phyloP scores from a whole-genome alignment of 1,140 invertebrate species.

The Calephelis nemesis region DNA sequence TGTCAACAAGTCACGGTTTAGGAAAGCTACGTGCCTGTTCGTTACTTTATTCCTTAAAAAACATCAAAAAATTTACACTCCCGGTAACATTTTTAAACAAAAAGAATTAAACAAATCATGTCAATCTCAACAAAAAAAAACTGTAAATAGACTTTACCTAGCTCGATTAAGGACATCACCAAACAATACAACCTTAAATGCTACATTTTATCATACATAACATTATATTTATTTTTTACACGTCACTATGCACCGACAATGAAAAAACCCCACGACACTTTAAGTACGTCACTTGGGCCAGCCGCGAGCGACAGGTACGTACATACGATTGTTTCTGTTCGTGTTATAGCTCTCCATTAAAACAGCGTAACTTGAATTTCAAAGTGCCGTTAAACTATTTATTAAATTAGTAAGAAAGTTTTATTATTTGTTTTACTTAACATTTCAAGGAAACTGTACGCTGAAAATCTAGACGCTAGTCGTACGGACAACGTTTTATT shows the following conservation, averaged over 20 bases:
- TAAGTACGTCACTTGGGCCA: constrained; percentile 5
- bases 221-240: neutral
- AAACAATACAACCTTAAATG: too few species aligned
- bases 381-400: constrained; percentile 24
- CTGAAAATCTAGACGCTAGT: neutral
- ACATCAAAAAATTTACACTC: too few species aligned
- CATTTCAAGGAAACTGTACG: neutral
- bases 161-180: too few species aligned
- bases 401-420: constrained; percentile 15
- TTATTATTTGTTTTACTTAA: constrained; percentile 17
- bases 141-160: too few species aligned
- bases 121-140: too few species aligned
- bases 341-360: constrained; percentile 31
- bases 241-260: neutral
- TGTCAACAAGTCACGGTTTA: too few species aligned
- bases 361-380: constrained; percentile 31
- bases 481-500: too few species aligned
- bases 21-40: too few species aligned
- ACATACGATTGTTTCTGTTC: constrained; percentile 25
- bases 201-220: too few species aligned
- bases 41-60: too few species aligned
- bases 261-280: neutral
- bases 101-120: too few species aligned
- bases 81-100: too few species aligned
- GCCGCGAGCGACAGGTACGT: constrained; percentile 21